Evolutionary conservation across 2,797 vertebrate genomes (phyloP), one percentile per base, ranked within the genome.

Genomic region (Huso huso): DNA sequence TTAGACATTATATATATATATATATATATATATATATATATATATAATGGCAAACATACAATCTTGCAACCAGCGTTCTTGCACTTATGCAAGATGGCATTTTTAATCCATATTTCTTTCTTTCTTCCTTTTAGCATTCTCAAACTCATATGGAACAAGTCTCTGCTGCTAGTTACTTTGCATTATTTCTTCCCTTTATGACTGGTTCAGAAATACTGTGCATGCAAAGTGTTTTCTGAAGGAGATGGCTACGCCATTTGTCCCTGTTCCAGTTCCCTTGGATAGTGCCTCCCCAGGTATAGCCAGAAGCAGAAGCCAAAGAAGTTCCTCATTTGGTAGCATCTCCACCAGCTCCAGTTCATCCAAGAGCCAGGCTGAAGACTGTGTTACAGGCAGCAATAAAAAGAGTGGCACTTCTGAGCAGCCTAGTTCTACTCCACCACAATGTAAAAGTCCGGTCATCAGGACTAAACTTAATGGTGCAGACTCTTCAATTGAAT

Each of bases 211-310:
- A 37, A 37, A 3, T 37, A 37, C 23, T 37, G 23, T 37, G 23
- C 23, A 37, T 37, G 23, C 23, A 37, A 4, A 37, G 23, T 37
- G 23, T 37, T 37, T 37, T 37, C 23, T 37, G 1, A 72, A 76
- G 83, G 79, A 70, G 68, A 94, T 94, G 91, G 85, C 92, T 73
- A 85, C 84, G 53, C 84, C 91, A 0, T 93, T 90, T 23, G 89
- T 93, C 70, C 90, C 92, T 48, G 82, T 93, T 66, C 87, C 88
- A 62, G 72, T 91, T 73, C 84, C 91, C 62, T 78, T 91, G 74
- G 87, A 83, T 72, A 81, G 73, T 76, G 83, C 83, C 12, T 79
- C 87, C 64, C 79, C 86, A 63, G 75, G 71, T 71, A 82, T 77
- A 65, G 73, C 81, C 65, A 61, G 23, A 37, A 37, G 23, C 23